Evolutionary conservation across 2,888 invertebrate genomes (phyloP), one percentile per base, ranked within the genome.

Genomic region (Chalcosyrphus nemorum): DNA sequence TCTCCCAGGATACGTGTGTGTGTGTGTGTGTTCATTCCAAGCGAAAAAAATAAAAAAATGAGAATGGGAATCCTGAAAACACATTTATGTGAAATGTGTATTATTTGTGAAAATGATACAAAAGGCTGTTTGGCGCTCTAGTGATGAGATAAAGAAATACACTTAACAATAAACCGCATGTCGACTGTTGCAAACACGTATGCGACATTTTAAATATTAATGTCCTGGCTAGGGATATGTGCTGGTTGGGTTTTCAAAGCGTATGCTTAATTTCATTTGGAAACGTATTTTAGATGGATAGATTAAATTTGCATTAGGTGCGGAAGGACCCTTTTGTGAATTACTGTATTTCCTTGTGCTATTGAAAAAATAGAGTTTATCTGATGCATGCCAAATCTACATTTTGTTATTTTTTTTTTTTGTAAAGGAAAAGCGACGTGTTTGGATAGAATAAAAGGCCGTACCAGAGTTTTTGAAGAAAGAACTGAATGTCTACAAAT

Each of bases 161-260:
- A 74, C 38, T 80, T 50, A 52, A 65, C 68, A 84, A 80, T 77
- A 68, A 84, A 78, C 84, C 70, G 68, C 78, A 75, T 80, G 80
- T 74, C 63, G 63, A 84, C 68, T 84, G 70, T 70, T 77, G 63
- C 63, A 65, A 74, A 70, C 80, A 78, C 80, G 84, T 84, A 68
- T 84, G 80, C 70, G 80, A 80, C 80, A 70, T 84, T 84, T 84
- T 80, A 80, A 80, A 74, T 84, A 80, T 84, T 80, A 80, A 84
- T 80, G 63, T 38, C 32, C 29, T 70, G 59, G 38, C 56, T 70
- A 50, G 56, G 63, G 45, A 54, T 63, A 63, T 54, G 54, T 47
- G 52, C 59, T 56, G 29, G 70, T 59, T 70, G 32, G 70, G 71
- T 61, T 43, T 65, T 71, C 52, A 45, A 47, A 47, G 61, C 66